Conservation (phyloP, 2,888 invertebrate genomes). For the Eilema griseolum region DNA sequence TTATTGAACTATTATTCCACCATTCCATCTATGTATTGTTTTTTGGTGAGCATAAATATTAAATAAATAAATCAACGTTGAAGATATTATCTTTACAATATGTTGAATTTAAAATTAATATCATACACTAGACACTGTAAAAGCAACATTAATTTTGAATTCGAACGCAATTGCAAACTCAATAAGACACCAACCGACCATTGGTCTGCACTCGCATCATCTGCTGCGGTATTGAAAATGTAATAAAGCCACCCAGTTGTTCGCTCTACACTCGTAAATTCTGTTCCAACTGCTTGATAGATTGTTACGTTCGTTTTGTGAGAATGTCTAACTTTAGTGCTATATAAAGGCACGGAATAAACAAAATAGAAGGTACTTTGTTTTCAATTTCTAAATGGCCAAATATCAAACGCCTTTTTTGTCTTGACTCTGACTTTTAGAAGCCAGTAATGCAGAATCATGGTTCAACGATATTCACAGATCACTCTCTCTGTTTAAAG, state of each 20-base stretch:
- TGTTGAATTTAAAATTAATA: constrained; percentile 35
- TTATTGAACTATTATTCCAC: too few relatives aligned
- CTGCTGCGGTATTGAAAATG: constrained; percentile 63
- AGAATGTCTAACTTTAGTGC: constrained; percentile 8
- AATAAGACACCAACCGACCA: constrained; percentile 58
- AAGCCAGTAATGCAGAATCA: too few relatives aligned
- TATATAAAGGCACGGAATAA: background rate
- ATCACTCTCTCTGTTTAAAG: too few relatives aligned
- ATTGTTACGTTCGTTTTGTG: constrained; percentile 47
- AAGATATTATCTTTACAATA: background rate
- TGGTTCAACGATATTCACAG: too few relatives aligned
- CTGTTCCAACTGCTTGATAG: constrained; percentile 48
- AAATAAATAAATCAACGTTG: background rate
- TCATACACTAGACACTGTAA: constrained; percentile 35
- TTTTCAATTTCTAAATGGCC: background rate
- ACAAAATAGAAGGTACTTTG: background rate
- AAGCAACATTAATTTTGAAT: constrained; percentile 55
- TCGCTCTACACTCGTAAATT: constrained; percentile 41
- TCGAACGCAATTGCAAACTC: constrained; percentile 59
- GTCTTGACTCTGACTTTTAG: too few relatives aligned
- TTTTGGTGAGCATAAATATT: background rate
- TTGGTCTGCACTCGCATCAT: constrained; percentile 59
- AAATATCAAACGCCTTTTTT: background rate
- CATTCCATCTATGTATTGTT: background rate
- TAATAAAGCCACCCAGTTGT: constrained; percentile 56